These are phyloP conservation scores for Apteryx mantelli DNA, from an alignment of 2,113 vertebrate genomes.

Conservation along the genomic window DNA sequence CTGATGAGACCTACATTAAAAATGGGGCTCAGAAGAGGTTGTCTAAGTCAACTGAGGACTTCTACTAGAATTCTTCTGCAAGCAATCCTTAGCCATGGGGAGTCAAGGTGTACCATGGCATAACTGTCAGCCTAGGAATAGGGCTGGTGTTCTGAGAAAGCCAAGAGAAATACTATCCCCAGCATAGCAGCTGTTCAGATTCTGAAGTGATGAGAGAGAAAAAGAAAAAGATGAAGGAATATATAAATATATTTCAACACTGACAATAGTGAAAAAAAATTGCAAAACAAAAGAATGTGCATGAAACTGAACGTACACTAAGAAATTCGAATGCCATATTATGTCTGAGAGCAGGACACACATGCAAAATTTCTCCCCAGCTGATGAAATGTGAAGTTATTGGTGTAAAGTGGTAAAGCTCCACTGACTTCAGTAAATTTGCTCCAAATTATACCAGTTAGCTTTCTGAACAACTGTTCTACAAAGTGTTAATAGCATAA, in stretches of 20 bases:
- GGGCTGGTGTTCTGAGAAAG: neutral
- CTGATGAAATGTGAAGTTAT: neutral
- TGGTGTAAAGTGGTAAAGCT: neutral
- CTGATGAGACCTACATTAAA: neutral
- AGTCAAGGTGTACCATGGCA: neutral
- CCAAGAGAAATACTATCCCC: neutral
- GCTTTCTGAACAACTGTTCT: neutral
- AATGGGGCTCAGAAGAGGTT: neutral
- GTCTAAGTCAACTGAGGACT: neutral
- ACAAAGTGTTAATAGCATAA: neutral
- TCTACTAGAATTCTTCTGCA: neutral
- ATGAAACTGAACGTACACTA: neutral
- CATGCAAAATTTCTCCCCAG: neutral
- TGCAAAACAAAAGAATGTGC: neutral
- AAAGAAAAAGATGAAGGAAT: neutral
- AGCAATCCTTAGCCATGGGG: neutral
- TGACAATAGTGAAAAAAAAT: neutral
- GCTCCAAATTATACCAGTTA: neutral
- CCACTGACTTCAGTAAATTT: neutral
- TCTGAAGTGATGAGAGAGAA: neutral
- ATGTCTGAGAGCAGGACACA: neutral
- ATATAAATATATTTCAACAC: neutral
- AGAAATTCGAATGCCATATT: neutral
- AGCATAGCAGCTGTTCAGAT: neutral
- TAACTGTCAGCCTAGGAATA: neutral